Conservation (phyloP, 2,888 invertebrate genomes). For the Xylota segnis region DNA sequence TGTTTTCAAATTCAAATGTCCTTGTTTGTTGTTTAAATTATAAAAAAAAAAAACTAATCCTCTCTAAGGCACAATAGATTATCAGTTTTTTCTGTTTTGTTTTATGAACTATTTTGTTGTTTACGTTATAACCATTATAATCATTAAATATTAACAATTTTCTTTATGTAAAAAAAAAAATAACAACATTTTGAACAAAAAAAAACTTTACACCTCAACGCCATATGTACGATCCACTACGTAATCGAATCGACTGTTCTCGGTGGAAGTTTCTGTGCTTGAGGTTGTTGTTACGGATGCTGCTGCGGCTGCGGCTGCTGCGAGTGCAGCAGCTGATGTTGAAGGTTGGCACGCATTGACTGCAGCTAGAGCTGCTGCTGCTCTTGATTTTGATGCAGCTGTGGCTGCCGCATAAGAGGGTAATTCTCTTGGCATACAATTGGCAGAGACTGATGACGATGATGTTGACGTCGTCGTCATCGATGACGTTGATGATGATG, state of each 20-base stretch:
- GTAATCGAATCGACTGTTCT: conserved; percentile 88
- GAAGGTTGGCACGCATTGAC: conserved; percentile 69
- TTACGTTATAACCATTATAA: conserved; percentile 35
- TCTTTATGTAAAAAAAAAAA: conserved; percentile 31
- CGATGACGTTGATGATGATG: conserved; percentile 74
- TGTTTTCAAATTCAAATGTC: conserved; percentile 49
- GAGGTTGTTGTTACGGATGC: conserved; percentile 42
- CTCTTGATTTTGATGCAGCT: conserved; percentile 56
- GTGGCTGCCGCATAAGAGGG: conserved; percentile 73
- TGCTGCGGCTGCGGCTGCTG: conserved; percentile 60
- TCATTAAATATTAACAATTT: conserved; percentile 73
- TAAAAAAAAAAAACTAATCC: conserved; percentile 54
- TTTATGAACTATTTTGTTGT: conserved; percentile 55
- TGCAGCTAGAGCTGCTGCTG: conserved; percentile 77
- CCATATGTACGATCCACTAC: conserved; percentile 93
- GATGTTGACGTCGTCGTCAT: conserved; percentile 9
- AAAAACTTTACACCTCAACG: conserved; percentile 90
- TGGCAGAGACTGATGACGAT: conserved; percentile 61
- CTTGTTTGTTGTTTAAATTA: conserved; percentile 10
- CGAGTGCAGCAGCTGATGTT: conserved; percentile 72
- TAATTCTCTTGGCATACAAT: conserved; percentile 65
- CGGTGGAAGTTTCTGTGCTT: conserved; percentile 80
- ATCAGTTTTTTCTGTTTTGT: conserved; percentile 55
- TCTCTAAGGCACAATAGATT: conserved; percentile 74
- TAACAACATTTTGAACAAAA: conserved; percentile 42